Evolutionary conservation across 2,888 invertebrate genomes (phyloP), one percentile per base, ranked within the genome.

Genomic region (Cheilosia grossa): DNA sequence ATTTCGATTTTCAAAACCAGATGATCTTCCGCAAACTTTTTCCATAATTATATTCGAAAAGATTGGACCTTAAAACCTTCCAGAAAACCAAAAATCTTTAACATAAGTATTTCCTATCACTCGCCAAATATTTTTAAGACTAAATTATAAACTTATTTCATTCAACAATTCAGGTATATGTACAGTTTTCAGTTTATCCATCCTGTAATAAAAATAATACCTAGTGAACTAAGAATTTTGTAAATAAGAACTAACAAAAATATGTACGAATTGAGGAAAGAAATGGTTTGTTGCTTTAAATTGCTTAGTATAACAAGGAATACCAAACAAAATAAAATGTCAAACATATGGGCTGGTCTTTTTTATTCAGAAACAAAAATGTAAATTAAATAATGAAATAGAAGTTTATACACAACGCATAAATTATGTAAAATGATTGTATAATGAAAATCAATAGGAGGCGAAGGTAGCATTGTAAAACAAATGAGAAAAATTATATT

Each of bases 401-500:
- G 13, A 67, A 63, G 42, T 6, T 42, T 44, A 44, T n/a, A 44
- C 51, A n/a, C 17, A 15, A 27, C 7, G 42, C 33, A 15, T n/a
- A 51, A 17, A 37, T 6, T 4, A 37, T 70, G 66, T 49, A 67
- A 77, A 67, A 67, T 59, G 17, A 70, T 51, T 56, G 51, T 47
- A 73, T 66, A 79, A 72, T 78, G 77, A 56, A 44, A 27, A 73
- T 10, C 53, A 33, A 78, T 51, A 15, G 9, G 53, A 10, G 4
- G 21, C 47, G 69, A 59, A 67, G 27, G 40, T 53, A 69, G 53
- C 47, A 77, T 27, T 79, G 30, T 61, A 86, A 66, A 77, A 69
- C 74, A 79, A 87, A 80, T 63, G 54, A 75, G 54, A 79, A 77
- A 79, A 73, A 27, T 51, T 87, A 87, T 89, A 87, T 88, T 89